Percentiles rank a stretch among this genome's conserved stretches.
Conservation (phyloP, 2,888 invertebrate species). For the Strigamia transsilvanica region DNA sequence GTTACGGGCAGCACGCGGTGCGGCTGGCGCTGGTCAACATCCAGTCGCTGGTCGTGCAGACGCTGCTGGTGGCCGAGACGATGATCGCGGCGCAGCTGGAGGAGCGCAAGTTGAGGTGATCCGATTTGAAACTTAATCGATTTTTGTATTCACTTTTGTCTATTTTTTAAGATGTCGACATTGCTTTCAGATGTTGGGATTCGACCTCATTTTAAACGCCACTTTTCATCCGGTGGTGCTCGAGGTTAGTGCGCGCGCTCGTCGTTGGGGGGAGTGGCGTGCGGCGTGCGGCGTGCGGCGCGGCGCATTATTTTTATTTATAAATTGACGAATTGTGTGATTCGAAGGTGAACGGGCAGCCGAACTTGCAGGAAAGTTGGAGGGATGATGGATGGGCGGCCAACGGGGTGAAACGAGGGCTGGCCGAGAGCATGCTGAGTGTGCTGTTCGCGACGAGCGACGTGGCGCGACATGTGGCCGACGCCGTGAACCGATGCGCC, state of each 20-base stretch:
- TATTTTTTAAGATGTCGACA: conserved; percentile 59
- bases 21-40: conserved; percentile 57
- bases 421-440: conserved; percentile 60
- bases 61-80: conserved; percentile 58
- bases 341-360: conserved; percentile 59
- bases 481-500: conserved; percentile 57
- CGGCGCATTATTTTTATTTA: too few relatives aligned
- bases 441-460: conserved; percentile 59
- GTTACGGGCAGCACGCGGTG: conserved; percentile 58
- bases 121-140: not conserved
- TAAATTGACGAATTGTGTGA: not conserved
- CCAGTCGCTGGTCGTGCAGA: conserved; percentile 57
- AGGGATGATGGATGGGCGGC: conserved; percentile 58
- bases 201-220: conserved; percentile 63
- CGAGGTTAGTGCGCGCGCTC: conserved; percentile 60
- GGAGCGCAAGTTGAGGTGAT: conserved; percentile 53
- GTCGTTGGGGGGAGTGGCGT: too few relatives aligned
- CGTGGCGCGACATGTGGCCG: conserved; percentile 59
- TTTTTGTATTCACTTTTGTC: not conserved
- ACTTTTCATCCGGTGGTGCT: conserved; percentile 62
- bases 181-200: conserved; percentile 63
- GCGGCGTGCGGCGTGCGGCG: too few relatives aligned
- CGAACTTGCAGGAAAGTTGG: conserved; percentile 59
- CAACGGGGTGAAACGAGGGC: conserved; percentile 58
- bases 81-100: conserved; percentile 55